Evolutionary conservation across 2,888 invertebrate genomes (phyloP), one percentile per base, ranked within the genome.

Genomic region (Drosophila greeni): DNA sequence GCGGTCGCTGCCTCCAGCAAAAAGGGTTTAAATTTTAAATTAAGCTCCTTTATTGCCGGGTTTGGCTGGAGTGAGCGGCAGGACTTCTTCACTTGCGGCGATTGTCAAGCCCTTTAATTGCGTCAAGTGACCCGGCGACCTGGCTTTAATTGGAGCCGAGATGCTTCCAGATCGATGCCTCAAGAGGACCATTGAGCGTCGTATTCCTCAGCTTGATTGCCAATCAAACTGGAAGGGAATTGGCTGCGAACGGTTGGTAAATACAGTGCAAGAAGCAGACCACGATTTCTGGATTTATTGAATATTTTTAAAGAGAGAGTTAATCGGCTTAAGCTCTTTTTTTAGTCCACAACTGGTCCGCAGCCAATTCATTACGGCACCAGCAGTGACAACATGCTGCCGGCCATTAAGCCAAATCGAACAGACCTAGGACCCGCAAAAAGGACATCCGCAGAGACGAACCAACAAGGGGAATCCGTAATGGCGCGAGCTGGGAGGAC

Each of bases 1-100:
- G 82, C 59, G 79, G 82, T 75, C 69, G 69, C 65, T 66, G 82
- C 79, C 80, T 75, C 61, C 56, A 72, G 82, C 76, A 75, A 74
- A 78, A 70, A 80, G 82, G 80, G 66, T 67, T 82, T 82, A 69
- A 64, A 79, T 76, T 76, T 79, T 79, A 82, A 76, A 76, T 82
- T 54, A 73, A 81, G 79, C 79, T 61, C 55, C 58, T 54, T 70
- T 73, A 72, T 76, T 74, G 75, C 31, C 34, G 54, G 48, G 48
- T 53, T 43, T 52, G 34, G 45, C 14, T 18, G 37, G 39, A 9
- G 24, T 5, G 42, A 16, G 24, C 16, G 18, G 39, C 18, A 20
- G 36, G 49, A 24, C 29, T 29, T 16, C 37, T 18, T 20, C 18
- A 45, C 49, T 51, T 45, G 66, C 40, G 36, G 29, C 40, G 20